These are phyloP conservation scores for Cavia aperea DNA, from an alignment of 2,113 vertebrate species.

Conservation along the genomic window DNA sequence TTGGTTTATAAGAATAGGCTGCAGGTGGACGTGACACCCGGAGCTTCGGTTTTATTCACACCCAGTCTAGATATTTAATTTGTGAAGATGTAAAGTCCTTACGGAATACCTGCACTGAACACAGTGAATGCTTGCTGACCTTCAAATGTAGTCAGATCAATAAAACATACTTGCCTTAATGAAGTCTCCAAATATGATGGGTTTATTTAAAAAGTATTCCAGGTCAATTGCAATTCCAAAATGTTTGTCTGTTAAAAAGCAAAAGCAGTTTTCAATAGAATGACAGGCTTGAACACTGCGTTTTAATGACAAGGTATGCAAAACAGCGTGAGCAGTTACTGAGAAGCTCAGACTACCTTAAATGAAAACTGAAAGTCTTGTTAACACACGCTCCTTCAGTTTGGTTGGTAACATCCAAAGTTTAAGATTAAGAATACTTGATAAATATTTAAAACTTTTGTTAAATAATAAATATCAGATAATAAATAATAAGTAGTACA, in stretches of 20 bases:
- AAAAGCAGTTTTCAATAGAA: slow-evolving; percentile 10
- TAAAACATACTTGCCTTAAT: slow-evolving; percentile 77
- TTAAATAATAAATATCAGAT: slow-evolving; percentile 27
- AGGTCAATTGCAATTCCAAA: slow-evolving; percentile 81
- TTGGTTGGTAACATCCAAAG: neutral
- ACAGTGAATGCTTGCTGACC: neutral
- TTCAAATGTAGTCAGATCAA: neutral
- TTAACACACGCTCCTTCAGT: neutral
- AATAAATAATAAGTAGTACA: slow-evolving; percentile 17
- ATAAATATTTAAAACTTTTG: neutral
- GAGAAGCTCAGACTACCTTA: neutral
- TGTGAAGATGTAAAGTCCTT: neutral
- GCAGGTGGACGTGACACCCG: neutral
- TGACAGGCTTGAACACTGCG: neutral
- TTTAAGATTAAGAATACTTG: slow-evolving; percentile 37
- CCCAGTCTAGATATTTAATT: neutral
- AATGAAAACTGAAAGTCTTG: slow-evolving; percentile 14
- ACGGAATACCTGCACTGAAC: neutral
- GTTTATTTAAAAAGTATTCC: slow-evolving; percentile 78
- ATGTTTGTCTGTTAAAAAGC: slow-evolving; percentile 77
- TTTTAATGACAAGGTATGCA: slow-evolving; percentile 20
- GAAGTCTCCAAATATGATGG: slow-evolving; percentile 88
- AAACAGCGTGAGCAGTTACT: neutral
- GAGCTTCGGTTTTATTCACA: neutral
- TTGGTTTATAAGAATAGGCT: neutral